Conservation (phyloP, 1,140 invertebrate species). For the Heliconius hewitsoni region DNA sequence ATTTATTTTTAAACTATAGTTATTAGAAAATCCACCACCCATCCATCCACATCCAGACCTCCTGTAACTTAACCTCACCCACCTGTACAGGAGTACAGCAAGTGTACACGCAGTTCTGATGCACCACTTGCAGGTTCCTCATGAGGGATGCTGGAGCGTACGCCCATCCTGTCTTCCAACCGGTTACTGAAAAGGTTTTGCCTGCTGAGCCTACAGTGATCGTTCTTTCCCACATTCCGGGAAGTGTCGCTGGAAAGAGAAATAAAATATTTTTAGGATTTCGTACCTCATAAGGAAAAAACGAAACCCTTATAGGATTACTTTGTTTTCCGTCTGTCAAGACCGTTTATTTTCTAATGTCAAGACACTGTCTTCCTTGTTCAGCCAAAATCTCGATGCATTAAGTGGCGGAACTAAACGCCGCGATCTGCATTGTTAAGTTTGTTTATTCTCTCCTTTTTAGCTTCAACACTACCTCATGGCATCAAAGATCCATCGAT, state of each 20-base stretch:
- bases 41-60: too few species aligned
- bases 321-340: too few species aligned
- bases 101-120: slow-evolving; percentile 97
- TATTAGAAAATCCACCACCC: too few species aligned
- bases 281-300: too few species aligned
- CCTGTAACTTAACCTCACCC: slow-evolving; percentile 24
- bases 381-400: too few species aligned
- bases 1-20: too few species aligned
- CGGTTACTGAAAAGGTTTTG: slow-evolving; percentile 98
- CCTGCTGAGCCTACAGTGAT: slow-evolving; percentile 98
- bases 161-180: slow-evolving; percentile 99
- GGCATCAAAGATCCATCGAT: too few species aligned
- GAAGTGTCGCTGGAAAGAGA: slow-evolving; percentile 88
- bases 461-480: too few species aligned
- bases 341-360: too few species aligned
- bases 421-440: not conserved
- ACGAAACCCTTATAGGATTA: too few species aligned
- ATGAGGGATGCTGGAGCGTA: slow-evolving; percentile 93
- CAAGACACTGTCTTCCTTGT: too few species aligned
- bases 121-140: slow-evolving; percentile 91
- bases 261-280: not conserved
- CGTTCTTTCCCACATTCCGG: slow-evolving; percentile 98
- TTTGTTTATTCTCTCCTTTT: too few species aligned
- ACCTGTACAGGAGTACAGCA: slow-evolving; percentile 92
- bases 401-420: not conserved